A percentile compares a stretch with the other conserved stretches of the same genome.
Conservation (phyloP, 2,888 invertebrate genomes). For the Diloba caeruleocephala region DNA sequence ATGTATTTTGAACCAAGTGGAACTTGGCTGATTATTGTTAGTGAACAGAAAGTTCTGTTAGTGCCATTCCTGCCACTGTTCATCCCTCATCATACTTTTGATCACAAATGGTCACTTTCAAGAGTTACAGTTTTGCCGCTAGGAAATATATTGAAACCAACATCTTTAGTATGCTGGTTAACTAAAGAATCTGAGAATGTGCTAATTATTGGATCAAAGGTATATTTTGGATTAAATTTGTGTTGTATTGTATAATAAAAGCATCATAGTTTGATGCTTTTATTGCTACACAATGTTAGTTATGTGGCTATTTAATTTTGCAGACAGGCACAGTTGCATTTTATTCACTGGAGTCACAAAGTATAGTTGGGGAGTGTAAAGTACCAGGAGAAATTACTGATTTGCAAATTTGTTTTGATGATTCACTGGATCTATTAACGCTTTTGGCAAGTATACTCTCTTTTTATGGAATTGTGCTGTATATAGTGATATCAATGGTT, state of each 20-base stretch:
- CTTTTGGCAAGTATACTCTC: constrained; percentile 78
- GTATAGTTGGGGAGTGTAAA: constrained; percentile 91
- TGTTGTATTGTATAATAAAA: too few species aligned
- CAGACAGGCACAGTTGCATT: constrained; percentile 90
- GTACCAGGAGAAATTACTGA: constrained; percentile 90
- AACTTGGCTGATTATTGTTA: constrained; percentile 92
- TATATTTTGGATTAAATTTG: constrained; percentile 55
- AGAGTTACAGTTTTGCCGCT: constrained; percentile 83
- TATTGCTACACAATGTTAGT: background rate
- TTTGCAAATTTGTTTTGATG: constrained; percentile 92
- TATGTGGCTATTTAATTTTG: constrained; percentile 50
- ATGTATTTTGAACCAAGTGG: constrained; percentile 96
- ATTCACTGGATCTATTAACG: constrained; percentile 89
- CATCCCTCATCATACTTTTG: constrained; percentile 80
- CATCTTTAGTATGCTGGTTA: constrained; percentile 93
- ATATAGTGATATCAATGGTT: too few species aligned
- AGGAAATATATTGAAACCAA: constrained; percentile 83
- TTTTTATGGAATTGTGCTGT: background rate
- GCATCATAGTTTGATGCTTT: too few species aligned
- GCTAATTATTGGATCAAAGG: constrained; percentile 92
- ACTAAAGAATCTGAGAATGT: constrained; percentile 92
- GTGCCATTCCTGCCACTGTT: constrained; percentile 85
- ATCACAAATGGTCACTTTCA: constrained; percentile 84
- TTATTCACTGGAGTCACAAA: constrained; percentile 92
- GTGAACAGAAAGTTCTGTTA: constrained; percentile 85